Evolutionary conservation across 2,113 vertebrate genomes (phyloP).

Genomic region (Cyprinodon brontotheroides): DNA sequence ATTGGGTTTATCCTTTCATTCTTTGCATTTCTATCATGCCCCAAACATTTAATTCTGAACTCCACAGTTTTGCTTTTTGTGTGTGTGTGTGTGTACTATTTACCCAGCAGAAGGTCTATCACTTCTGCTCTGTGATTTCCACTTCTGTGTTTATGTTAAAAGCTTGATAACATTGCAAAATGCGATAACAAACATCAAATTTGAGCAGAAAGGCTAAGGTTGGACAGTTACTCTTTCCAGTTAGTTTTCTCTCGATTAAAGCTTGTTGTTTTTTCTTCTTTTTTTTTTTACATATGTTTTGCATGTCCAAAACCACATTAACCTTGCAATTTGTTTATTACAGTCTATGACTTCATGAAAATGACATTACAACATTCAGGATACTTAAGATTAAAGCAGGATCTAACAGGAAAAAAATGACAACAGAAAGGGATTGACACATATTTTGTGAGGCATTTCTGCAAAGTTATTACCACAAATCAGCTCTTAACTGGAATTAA

Average conservation of each 20-base stretch:
- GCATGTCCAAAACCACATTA: conserved; percentile 43
- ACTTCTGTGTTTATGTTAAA: neutral
- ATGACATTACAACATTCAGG: conserved; percentile 2
- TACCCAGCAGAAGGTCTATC: neutral
- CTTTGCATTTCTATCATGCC: neutral
- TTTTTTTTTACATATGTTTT: conserved; percentile 3
- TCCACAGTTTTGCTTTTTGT: neutral
- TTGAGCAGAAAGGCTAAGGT: neutral
- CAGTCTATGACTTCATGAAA: conserved; percentile 1
- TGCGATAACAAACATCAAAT: neutral
- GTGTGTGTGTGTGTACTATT: neutral
- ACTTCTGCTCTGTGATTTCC: conserved; percentile 13
- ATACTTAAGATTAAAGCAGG: neutral
- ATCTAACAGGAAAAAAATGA: neutral
- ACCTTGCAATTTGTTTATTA: conserved; percentile 25
- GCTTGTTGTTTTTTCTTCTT: conserved; percentile 8
- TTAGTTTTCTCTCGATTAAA: neutral
- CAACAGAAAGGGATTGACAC: neutral
- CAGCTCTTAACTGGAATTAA: conserved; percentile 12
- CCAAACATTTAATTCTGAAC: neutral
- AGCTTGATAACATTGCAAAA: neutral
- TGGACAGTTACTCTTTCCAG: neutral
- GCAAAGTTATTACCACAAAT: conserved; percentile 7
- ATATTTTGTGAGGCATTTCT: neutral
- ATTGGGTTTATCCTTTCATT: neutral